Evolutionary conservation across 1,140 invertebrate genomes (phyloP), one percentile per base, ranked within the genome.

Genomic region (Mya arenaria): DNA sequence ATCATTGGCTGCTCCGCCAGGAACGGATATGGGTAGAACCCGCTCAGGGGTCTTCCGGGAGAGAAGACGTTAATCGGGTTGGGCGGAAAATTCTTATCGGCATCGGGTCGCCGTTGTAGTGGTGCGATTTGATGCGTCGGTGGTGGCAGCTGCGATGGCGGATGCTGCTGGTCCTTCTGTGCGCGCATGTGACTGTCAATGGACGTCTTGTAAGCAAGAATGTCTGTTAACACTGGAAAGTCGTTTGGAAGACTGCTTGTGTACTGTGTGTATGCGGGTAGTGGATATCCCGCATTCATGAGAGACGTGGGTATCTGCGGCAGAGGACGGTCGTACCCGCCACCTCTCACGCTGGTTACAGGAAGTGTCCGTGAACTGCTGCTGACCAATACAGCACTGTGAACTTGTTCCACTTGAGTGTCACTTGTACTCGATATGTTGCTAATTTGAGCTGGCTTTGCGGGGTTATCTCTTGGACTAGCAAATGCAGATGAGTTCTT

Each of bases 11-110:
- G 86, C 19, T 90, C 90, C 23, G 88, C 88, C 8, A 90, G 78
- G 28, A 91, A 85, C 13, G 87, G 89, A 48, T 86, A 89, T 10
- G 89, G 89, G 63, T 86, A 90, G n/a, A 91, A 82, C 0, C 88
- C 81, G 44, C 85, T 88, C 39, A 83, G 55, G 1, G 83, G 72
- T 63, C 72, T 66, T n/a, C 65, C 77, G 0, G 65, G 36, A 1
- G 86, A 44, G 23, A 81, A 81, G 0, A 77, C 68, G 15, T 25
- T 23, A 23, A 71, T 69, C 56, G 60, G 65, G 15, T 65, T 63
- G 15, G 63, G 32, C 15, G 36, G 65, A 25, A 32, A 48, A 15
- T 30, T 34, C 30, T 34, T 13, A 25, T 62, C 30, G 19, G 52
- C 37, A 17, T 37, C 39, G 39, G 37, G n/a, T 25, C 72, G 23